Evolutionary conservation across 2,888 invertebrate genomes (phyloP).

Genomic region (Phasia obesa): DNA sequence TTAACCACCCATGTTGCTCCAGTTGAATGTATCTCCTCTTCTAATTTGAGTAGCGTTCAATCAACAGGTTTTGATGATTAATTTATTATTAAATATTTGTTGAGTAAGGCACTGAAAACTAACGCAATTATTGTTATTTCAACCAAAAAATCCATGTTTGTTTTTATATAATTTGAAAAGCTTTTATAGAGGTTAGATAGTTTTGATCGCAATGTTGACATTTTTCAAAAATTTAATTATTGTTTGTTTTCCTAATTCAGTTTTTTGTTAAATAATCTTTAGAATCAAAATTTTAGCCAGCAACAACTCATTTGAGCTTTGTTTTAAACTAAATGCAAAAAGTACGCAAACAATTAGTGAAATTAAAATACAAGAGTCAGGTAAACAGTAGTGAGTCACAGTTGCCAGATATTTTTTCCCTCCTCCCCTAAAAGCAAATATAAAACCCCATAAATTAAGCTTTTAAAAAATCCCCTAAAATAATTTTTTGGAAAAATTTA

Average conservation of each 20-base stretch:
- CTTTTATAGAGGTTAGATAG: conserved; percentile 73
- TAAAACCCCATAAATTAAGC: too few species aligned
- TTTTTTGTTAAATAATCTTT: conserved; percentile 3
- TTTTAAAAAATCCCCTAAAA: too few species aligned
- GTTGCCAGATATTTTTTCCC: too few species aligned
- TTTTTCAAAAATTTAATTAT: conserved; percentile 28
- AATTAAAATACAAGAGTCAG: conserved; percentile 13
- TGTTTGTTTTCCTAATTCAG: conserved; percentile 10
- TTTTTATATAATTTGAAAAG: conserved; percentile 77
- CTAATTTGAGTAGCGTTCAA: too few species aligned
- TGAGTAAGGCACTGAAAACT: conserved; percentile 78
- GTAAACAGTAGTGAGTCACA: too few species aligned
- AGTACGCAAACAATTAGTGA: not conserved
- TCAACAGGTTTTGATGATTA: not conserved
- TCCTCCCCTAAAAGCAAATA: too few species aligned
- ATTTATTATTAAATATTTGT: conserved; percentile 75
- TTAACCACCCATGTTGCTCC: conserved; percentile 9
- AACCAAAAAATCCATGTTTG: conserved; percentile 78
- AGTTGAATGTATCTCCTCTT: not conserved
- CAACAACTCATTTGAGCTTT: conserved; percentile 21
- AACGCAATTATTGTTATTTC: conserved; percentile 77
- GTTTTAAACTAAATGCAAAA: conserved; percentile 31
- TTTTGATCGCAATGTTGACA: conserved; percentile 74
- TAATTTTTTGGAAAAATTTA: too few species aligned
- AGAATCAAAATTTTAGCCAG: not conserved